phyloP scores from a whole-genome alignment of 2,113 vertebrate genomes.

The Dromiciops gliroides region DNA sequence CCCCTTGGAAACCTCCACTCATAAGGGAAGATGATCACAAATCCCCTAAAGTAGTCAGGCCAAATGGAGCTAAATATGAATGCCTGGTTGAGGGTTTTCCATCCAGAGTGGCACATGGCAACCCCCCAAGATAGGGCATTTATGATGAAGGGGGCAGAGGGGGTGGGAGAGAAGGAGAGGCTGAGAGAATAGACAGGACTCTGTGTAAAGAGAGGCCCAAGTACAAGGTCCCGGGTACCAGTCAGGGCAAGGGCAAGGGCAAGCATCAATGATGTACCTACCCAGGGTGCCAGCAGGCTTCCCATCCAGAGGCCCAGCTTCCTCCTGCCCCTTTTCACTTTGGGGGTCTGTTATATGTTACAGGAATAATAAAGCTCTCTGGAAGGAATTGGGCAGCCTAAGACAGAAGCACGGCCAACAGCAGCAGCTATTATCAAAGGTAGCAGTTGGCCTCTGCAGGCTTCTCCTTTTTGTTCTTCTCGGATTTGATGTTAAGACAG shows the following conservation, averaged over 20 bases:
- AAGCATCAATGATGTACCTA: neutral
- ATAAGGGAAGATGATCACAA: neutral
- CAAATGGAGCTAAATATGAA: constrained; percentile 18
- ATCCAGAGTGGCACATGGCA: neutral
- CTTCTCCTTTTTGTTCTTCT: constrained; percentile 67
- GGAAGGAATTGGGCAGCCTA: constrained; percentile 81
- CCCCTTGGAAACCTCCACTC: neutral
- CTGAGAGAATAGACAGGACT: neutral
- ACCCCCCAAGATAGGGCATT: neutral
- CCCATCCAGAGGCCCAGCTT: neutral
- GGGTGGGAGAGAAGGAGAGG: neutral
- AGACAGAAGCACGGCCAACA: constrained; percentile 83
- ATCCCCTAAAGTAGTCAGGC: neutral
- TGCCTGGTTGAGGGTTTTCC: neutral
- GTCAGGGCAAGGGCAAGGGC: neutral
- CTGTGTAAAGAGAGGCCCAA: neutral
- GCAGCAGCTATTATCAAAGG: constrained; percentile 84
- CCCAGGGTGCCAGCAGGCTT: neutral
- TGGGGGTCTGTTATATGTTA: constrained; percentile 69
- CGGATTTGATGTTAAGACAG: constrained; percentile 44
- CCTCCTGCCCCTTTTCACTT: constrained; percentile 16
- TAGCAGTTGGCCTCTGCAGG: constrained; percentile 76
- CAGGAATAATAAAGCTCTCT: constrained; percentile 82
- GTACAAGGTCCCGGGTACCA: neutral
- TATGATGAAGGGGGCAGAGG: neutral